phyloP scores from a whole-genome alignment of 2,797 vertebrate species.

The Sparus aurata region DNA sequence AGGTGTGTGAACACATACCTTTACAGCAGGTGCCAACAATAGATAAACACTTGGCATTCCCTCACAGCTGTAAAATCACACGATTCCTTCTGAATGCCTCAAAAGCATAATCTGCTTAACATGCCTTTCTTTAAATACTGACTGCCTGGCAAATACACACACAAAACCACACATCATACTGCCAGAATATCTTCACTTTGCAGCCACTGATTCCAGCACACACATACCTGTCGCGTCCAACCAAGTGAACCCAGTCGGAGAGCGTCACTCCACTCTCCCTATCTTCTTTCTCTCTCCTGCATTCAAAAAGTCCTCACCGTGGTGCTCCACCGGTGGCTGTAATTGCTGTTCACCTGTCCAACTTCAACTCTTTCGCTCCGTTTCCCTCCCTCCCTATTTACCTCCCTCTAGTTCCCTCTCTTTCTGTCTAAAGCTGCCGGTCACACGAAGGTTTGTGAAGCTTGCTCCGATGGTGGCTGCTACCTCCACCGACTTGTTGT shows the following conservation, averaged over 20 bases:
- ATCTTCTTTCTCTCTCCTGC: slow-evolving; percentile 43
- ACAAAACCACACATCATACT: not conserved
- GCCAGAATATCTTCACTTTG: slow-evolving; percentile 50
- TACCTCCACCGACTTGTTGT: slow-evolving; percentile 85
- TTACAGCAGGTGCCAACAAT: slow-evolving; percentile 43
- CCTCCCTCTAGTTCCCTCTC: slow-evolving; percentile 42
- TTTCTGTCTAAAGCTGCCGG: slow-evolving; percentile 56
- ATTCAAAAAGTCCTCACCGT: slow-evolving; percentile 55
- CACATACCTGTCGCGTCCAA: slow-evolving; percentile 78
- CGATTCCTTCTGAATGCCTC: slow-evolving; percentile 31
- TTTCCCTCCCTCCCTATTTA: slow-evolving; percentile 26
- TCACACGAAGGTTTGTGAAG: slow-evolving; percentile 73
- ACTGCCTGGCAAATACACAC: slow-evolving; percentile 26
- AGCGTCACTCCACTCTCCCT: slow-evolving; percentile 56
- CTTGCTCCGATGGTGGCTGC: slow-evolving; percentile 75
- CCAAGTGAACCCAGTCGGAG: slow-evolving; percentile 41
- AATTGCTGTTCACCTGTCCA: slow-evolving; percentile 75
- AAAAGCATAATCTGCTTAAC: slow-evolving; percentile 39
- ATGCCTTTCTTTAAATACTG: slow-evolving; percentile 26
- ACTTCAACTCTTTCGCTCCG: slow-evolving; percentile 62
- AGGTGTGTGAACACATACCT: slow-evolving; percentile 59
- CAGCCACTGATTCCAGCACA: slow-evolving; percentile 39
- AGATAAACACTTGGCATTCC: slow-evolving; percentile 16
- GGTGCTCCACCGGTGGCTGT: slow-evolving; percentile 28
- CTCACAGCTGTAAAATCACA: slow-evolving; percentile 46